phyloP scores from a whole-genome alignment of 2,113 vertebrate genomes.

The Peromyscus leucopus region DNA sequence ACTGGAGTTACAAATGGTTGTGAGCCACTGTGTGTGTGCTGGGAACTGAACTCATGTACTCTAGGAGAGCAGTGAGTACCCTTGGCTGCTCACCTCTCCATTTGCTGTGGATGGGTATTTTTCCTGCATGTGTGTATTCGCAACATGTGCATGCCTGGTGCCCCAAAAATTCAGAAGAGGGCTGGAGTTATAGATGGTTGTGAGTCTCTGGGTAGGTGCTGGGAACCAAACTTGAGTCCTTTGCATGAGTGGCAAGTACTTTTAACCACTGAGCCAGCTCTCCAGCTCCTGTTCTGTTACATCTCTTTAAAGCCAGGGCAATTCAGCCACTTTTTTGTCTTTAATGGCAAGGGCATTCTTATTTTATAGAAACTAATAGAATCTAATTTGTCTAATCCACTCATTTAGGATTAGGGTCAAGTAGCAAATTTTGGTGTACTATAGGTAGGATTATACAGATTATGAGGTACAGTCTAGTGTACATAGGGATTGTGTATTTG shows the following conservation, averaged over 20 bases:
- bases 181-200: background rate
- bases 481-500: background rate
- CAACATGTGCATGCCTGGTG: background rate
- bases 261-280: background rate
- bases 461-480: background rate
- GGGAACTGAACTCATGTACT: background rate
- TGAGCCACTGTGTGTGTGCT: background rate
- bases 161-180: background rate
- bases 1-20: background rate
- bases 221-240: background rate
- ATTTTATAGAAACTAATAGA: background rate
- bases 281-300: background rate
- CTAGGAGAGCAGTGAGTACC: background rate
- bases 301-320: slow-evolving; percentile 4
- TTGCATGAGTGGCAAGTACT: background rate
- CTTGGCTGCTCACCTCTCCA: background rate
- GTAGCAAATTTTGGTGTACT: background rate
- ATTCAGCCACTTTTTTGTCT: background rate
- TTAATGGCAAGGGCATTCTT: background rate
- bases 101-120: background rate
- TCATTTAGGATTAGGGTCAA: background rate
- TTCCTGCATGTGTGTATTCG: background rate
- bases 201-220: background rate
- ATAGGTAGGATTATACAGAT: background rate
- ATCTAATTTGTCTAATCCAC: background rate